phyloP scores from a whole-genome alignment of 2,113 vertebrate species.

The Lagopus muta region DNA sequence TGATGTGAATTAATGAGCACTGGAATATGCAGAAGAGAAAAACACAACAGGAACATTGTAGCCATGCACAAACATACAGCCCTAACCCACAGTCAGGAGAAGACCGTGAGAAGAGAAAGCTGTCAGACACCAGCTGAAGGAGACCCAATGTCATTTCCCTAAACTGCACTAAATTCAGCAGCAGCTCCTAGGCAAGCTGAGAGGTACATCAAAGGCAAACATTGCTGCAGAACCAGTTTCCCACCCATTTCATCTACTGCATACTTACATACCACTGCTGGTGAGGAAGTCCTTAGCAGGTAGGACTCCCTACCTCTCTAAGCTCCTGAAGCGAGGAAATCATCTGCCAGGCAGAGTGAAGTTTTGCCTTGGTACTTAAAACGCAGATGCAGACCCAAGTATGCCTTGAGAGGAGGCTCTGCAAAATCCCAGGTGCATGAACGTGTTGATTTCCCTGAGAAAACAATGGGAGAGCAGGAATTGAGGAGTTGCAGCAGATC shows the following conservation, averaged over 20 bases:
- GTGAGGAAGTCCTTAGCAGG: not conserved
- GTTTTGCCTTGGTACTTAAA: not conserved
- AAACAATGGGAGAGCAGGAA: not conserved
- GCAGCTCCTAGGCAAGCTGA: not conserved
- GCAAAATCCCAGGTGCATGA: not conserved
- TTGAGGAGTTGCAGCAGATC: not conserved
- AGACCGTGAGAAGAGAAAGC: not conserved
- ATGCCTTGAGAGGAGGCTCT: not conserved
- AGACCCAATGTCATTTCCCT: fast-evolving
- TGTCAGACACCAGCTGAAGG: not conserved
- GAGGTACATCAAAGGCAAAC: not conserved
- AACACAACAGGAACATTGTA: not conserved
- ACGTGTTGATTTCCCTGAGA: not conserved
- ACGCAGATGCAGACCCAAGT: not conserved
- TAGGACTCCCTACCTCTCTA: not conserved
- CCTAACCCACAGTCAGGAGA: not conserved
- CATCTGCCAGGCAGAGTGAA: not conserved
- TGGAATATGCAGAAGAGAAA: not conserved
- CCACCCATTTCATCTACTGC: not conserved
- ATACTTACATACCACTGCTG: not conserved
- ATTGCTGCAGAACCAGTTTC: not conserved
- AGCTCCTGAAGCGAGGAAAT: not conserved
- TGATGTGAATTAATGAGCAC: not conserved
- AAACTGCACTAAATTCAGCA: not conserved
- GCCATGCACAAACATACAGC: not conserved